Evolutionary conservation across 2,797 vertebrate genomes (phyloP), one percentile per base, ranked within the genome.

Genomic region (Sylvia borin): DNA sequence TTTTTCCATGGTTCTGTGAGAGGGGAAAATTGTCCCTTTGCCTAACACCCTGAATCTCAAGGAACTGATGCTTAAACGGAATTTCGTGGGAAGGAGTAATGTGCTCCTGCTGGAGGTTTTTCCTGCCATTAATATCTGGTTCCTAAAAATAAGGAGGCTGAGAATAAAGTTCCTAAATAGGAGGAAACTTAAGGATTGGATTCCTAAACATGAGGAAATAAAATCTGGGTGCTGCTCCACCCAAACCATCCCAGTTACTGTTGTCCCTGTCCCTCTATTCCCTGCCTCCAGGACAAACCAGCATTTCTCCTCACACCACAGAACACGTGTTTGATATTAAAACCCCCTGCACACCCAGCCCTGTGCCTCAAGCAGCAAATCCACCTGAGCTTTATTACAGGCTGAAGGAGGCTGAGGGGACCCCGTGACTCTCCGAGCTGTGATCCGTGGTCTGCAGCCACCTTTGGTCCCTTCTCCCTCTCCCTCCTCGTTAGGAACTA

Each of bases 361-460:
- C n/a, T 61, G 62, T 58, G 83, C 82, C 83, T 72, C 58, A 8
- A 73, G 88, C 83, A 79, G 36, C 1, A 0, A 64, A 51, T 94
- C 64, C 88, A 93, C 83, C 94, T 73, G 85, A 92, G 83, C 62
- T 81, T 92, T 86, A 55, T 48, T 68, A 81, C 64, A 92, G 66
- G 48, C 84, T 91, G 70, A 62, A 90, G 88, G 88, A 86, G 57
- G 32, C 38, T 5, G 47, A 74, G 70, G 76, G 79, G 70, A 75
- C 74, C 54, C 18, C 0, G 6, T 53, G 84, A 75, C 73, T 72
- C 48, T 38, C 54, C 0, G 3, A 61, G 62, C 80, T 61, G 72
- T 60, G 78, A 74, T 72, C 78, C 0, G 0, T 34, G 67, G 11
- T 58, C 80, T 78, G 68, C 45, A 89, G 68, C 60, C 50, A 47